Percentiles rank a stretch among this genome's conserved stretches.
Conservation (phyloP, 2,797 vertebrate genomes). For the Spatula versicolor region DNA sequence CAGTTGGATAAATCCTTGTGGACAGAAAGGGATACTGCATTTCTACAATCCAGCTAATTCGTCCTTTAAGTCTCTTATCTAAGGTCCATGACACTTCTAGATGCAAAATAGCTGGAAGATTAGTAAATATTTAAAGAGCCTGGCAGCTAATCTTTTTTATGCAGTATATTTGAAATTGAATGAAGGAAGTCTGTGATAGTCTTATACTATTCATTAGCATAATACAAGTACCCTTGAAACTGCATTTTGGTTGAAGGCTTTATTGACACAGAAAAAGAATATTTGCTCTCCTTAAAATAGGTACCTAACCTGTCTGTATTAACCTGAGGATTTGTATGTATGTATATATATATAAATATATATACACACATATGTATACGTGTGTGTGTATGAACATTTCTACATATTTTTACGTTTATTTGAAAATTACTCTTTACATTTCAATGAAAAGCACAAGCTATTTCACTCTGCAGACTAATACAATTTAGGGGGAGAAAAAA, state of each 20-base stretch:
- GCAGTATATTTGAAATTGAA: background rate
- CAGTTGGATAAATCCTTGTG: background rate
- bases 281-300: background rate
- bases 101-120: background rate
- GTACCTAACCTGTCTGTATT: background rate
- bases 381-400: too few relatives aligned
- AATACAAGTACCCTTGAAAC: background rate
- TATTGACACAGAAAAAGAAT: background rate
- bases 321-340: background rate
- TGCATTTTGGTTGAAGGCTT: background rate
- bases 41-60: background rate
- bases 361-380: background rate
- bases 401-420: background rate
- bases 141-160: background rate
- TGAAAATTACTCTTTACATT: background rate
- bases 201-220: background rate
- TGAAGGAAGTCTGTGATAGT: background rate
- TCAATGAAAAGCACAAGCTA: background rate
- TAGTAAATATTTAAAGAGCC: background rate
- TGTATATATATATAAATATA: too few relatives aligned
- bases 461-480: background rate
- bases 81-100: background rate
- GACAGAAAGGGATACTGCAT: background rate
- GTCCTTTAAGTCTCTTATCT: background rate
- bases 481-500: background rate